Evolutionary conservation across 2,113 vertebrate species (phyloP).

Genomic region (Anguilla japonica): DNA sequence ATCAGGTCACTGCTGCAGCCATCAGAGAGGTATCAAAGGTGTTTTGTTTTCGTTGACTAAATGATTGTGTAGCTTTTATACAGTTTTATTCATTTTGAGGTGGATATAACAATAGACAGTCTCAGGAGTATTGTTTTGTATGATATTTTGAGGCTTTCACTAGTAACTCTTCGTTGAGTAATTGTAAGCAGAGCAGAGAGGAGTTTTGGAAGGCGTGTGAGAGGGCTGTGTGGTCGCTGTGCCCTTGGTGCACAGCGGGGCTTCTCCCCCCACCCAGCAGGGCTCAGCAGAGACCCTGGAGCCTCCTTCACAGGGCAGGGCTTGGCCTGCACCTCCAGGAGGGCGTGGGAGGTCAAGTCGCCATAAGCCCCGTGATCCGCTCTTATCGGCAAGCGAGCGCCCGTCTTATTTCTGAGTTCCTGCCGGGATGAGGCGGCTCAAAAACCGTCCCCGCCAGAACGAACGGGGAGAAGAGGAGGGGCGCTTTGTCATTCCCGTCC

Average conservation of each 20-base stretch:
- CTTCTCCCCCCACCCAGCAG: not conserved
- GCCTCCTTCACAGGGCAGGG: slow-evolving; percentile 29
- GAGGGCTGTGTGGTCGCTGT: not conserved
- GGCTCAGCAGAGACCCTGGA: not conserved
- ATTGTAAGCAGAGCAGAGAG: not conserved
- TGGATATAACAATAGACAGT: too few species aligned
- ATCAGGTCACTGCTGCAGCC: not conserved
- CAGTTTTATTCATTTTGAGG: too few species aligned
- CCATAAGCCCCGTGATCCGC: slow-evolving; percentile 68
- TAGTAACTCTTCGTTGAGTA: not conserved
- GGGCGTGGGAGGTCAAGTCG: slow-evolving; percentile 55
- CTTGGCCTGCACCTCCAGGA: not conserved
- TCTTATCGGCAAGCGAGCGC: slow-evolving; percentile 63
- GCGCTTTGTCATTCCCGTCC: slow-evolving; percentile 41
- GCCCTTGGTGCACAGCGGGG: not conserved
- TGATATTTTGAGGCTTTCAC: not conserved
- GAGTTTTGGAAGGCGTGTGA: not conserved
- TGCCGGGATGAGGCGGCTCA: slow-evolving; percentile 52
- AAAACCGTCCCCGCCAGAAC: not conserved
- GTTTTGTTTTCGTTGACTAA: not conserved
- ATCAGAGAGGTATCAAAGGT: not conserved
- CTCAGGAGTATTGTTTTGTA: not conserved
- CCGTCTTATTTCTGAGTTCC: slow-evolving; percentile 59
- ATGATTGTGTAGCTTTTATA: not conserved
- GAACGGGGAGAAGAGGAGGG: slow-evolving; percentile 17